Percentiles rank a stretch among this genome's conserved stretches.
phyloP scores from a whole-genome alignment of 2,797 vertebrate genomes.

The Tapera naevia region DNA sequence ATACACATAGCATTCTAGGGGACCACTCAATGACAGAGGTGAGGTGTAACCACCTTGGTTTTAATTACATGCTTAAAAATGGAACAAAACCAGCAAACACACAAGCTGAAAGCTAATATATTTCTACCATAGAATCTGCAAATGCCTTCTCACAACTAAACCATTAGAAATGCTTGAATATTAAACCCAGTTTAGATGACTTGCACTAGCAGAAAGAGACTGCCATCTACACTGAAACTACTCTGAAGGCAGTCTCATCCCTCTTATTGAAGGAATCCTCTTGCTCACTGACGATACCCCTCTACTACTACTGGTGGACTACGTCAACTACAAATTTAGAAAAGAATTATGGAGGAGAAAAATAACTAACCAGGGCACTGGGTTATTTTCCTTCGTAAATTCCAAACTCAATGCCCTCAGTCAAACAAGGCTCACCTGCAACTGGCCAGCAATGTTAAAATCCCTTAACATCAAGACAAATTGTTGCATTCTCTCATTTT shows the following conservation, averaged over 20 bases:
- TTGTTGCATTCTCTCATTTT: background rate
- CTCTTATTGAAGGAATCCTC: background rate
- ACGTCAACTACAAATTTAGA: background rate
- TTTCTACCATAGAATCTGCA: background rate
- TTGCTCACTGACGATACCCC: background rate
- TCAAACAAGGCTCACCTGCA: background rate
- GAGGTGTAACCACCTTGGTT: background rate
- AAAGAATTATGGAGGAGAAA: background rate
- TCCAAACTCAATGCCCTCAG: background rate
- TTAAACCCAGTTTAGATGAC: background rate
- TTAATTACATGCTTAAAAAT: background rate
- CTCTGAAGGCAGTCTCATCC: background rate
- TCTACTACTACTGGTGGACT: background rate
- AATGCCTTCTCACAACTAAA: background rate
- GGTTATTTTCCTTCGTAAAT: background rate
- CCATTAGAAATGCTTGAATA: background rate
- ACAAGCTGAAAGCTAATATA: background rate
- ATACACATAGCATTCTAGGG: background rate
- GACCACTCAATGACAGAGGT: background rate
- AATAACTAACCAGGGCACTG: background rate
- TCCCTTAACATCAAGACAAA: background rate
- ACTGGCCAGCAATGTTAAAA: background rate
- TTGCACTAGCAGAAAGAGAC: background rate
- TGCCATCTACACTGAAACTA: background rate
- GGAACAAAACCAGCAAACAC: background rate